Evolutionary conservation across 2,888 invertebrate genomes (phyloP), one percentile per base, ranked within the genome.

Genomic region (Apoderus coryli): DNA sequence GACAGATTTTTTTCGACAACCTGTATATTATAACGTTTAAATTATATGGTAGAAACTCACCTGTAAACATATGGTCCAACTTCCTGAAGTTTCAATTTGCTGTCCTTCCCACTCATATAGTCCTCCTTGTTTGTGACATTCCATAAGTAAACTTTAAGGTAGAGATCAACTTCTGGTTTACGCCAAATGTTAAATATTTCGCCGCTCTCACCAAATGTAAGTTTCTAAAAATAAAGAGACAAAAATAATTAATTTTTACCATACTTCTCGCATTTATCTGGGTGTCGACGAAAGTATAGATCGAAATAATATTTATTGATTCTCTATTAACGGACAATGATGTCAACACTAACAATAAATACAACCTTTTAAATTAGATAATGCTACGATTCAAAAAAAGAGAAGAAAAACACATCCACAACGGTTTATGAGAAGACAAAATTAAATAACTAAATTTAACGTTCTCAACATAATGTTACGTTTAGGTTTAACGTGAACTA

Each of bases 41-140:
- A 27, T 27, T 27, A 32, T 35, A 25, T 25, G 15, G 9, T 22
- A 7, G 14, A 22, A 16, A 60, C 67, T 65, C 60, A 90, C 90
- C 72, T 79, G 60, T 90, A 92, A 0, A 85, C 80, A 52, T 82
- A 88, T 1, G 88, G 89, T 0, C 89, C 89, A 6, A 84, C 69
- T 62, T 89, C 75, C 42, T 77, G 60, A 2, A 88, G 64, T 29
- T 65, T 67, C 12, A 88, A 54, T 47, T 78, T 81, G 19, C 66
- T 65, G 3, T 69, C 73, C 3, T 52, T 56, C 0, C 84, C 82
- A 1, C 68, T 63, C 53, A 86, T 59, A 53, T 75, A 86, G 3
- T 72, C 81, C 3, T 81, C 78, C 7, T 69, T 69, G 48, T 88
- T 88, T 5, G 88, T 88, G 3, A 86, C 65, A 49, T 88, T 88